These are phyloP conservation scores for Erythrocercus mccallii DNA, from an alignment of 2,113 vertebrate species.

Conservation along the genomic window DNA sequence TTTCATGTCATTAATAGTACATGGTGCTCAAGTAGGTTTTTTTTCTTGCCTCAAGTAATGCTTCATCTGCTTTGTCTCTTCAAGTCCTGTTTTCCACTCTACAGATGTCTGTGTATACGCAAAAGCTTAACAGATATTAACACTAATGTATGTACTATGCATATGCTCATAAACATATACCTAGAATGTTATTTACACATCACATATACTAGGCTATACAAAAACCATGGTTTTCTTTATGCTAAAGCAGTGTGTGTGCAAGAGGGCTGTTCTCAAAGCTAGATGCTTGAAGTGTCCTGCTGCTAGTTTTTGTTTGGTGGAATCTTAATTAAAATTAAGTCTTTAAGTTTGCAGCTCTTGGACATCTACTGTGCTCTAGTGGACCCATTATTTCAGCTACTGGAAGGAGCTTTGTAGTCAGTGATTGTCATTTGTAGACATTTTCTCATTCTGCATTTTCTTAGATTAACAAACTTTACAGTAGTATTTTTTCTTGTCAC, in stretches of 20 bases:
- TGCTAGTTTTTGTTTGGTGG: background rate
- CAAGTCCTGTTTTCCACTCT: background rate
- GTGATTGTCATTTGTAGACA: background rate
- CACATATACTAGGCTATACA: background rate
- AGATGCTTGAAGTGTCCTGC: background rate
- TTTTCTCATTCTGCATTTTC: background rate
- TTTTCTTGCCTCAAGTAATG: background rate
- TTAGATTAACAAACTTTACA: background rate
- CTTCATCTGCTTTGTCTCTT: background rate
- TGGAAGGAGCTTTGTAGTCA: background rate
- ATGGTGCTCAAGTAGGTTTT: background rate
- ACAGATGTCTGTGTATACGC: background rate
- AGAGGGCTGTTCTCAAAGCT: background rate
- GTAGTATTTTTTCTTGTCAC: background rate
- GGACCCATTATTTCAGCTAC: background rate
- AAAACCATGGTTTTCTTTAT: background rate
- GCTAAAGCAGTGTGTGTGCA: background rate
- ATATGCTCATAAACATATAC: background rate
- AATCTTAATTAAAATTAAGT: background rate
- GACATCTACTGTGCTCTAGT: background rate
- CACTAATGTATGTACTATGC: background rate
- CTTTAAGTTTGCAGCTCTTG: background rate
- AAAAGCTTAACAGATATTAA: background rate
- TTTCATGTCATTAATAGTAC: constrained; percentile 22
- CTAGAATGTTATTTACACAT: rapidly evolving